Base-by-base conservation (phyloP, 2,888 invertebrate genomes). In the Melinaea marsaeus region DNA sequence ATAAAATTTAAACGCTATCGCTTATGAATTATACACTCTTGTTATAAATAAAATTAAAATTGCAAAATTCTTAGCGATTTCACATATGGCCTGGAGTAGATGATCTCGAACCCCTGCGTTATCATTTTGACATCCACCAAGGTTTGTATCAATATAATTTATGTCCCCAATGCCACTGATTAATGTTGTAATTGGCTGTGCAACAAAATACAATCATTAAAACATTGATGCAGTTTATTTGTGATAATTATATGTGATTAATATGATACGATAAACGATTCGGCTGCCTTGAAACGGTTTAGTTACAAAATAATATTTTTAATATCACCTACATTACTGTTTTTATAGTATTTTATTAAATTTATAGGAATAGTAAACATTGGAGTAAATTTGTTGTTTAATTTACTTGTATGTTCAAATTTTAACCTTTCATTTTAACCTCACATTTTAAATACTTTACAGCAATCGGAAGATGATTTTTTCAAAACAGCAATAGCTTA, bases 21-120 rank as follows among this genome's bases (percentile, higher is more conserved):
- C 76, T 74, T 61, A 57, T 70, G 59, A n/a, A 71, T 82, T 82
- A 63, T 35, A 70, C 65, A 67, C 66, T 66, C 66, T 80, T 79
- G 83, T 85, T 88, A 89, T 87, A 89, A 89, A 89, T 89, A 86
- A 90, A 90, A 89, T 90, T 90, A 88, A 90, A 90, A 90, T 90
- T 90, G 87, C 86, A 88, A 90, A 89, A 87, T 86, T 85, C 84
- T 77, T 83, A 88, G 79, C 88, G 87, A 89, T 90, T 89, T 89
- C 89, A 88, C 89, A 89, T 88, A 89, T 86, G 89, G 89, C 80
- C 85, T 81, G 80, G 66, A 72, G 66, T 77, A 88, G 89, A 90
- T 87, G 85, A 88, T 89, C 90, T 85, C 69, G 79, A 73, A 74
- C 72, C 74, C 73, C 69, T 76, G 76, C 74, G 77, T 85, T 89